Evolutionary conservation across 2,888 invertebrate species (phyloP), one percentile per base, ranked within the genome.

Genomic region (Vanessa cardui): DNA sequence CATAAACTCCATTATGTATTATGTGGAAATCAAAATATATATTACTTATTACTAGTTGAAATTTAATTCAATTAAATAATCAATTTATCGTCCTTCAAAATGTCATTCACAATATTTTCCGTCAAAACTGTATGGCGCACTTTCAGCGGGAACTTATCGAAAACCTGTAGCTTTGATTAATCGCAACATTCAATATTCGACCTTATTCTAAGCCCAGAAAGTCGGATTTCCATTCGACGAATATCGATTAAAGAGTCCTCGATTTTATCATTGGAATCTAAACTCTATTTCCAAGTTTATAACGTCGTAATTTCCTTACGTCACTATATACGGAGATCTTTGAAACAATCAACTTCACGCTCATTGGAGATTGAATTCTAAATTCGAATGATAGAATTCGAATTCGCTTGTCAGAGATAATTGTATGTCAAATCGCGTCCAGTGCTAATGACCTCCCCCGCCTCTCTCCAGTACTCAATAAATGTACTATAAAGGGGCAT

Each of bases 121-220:
- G n/a, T 67, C 64, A 62, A 58, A 68, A 73, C 73, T 75, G 71
- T 50, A 59, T 58, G 66, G 50, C 82, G 84, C 85, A 82, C 83
- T 90, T 89, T 87, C 87, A 85, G 85, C 83, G 80, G 76, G 81
- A 86, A 87, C 83, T 85, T 86, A 89, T 86, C 83, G 86, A 84
- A 86, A 83, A 90, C 90, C 90, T 90, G 90, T 90, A 86, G 90
- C 88, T 89, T 87, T 88, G 75, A 79, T 69, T 58, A 65, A 61
- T 45, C 16, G 2, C 1, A 15, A 0, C 75, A 72, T 45, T 6
- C 47, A 0, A 76, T 74, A 73, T 62, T 45, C 63, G 18, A 74
- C 77, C 68, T 58, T 78, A 79, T 47, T 7, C 0, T 0, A 0
- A 2, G 0, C 0, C 0, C 0, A 60, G 72, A 76, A 18, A 49